phyloP scores from a whole-genome alignment of 64 coral and sea anemone genomes.

The Porites australiensis region DNA sequence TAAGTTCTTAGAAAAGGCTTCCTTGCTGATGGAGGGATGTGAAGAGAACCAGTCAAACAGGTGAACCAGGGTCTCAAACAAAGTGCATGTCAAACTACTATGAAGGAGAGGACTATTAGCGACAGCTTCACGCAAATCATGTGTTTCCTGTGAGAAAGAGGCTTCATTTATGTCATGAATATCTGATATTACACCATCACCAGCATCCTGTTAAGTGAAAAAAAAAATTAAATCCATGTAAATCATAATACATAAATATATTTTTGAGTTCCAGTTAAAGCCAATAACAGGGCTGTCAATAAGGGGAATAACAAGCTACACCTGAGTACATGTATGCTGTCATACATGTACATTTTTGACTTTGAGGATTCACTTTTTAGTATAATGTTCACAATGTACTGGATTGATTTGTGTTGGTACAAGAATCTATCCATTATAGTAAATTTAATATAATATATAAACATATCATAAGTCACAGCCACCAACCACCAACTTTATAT shows the following conservation, averaged over 20 bases:
- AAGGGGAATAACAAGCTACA: not conserved
- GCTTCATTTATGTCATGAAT: slow-evolving; percentile 7
- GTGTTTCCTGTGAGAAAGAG: slow-evolving; percentile 1
- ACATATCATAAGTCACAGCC: not conserved
- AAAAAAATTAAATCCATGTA: not conserved
- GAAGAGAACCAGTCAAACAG: slow-evolving; percentile 56
- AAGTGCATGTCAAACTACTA: slow-evolving; percentile 31
- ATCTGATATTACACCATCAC: slow-evolving; percentile 7
- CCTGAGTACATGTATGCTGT: slow-evolving; percentile 3
- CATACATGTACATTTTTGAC: not conserved
- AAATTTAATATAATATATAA: not conserved
- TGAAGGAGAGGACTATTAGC: slow-evolving; percentile 26
- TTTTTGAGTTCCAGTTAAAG: slow-evolving; percentile 14
- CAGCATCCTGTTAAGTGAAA: slow-evolving; percentile 10
- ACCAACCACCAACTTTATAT: not conserved
- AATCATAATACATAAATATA: no score
- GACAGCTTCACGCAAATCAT: slow-evolving; percentile 18
- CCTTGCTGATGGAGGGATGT: slow-evolving; percentile 60
- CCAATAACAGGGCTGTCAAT: not conserved
- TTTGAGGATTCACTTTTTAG: not conserved
- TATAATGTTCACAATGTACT: slow-evolving; percentile 4
- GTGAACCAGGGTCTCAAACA: slow-evolving; percentile 32
- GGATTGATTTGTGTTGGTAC: not conserved
- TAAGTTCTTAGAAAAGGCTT: slow-evolving; percentile 69
- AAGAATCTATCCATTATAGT: not conserved